Conservation (phyloP, 2,888 invertebrate species). For the Pseudococcus jackbeardsleyi region DNA sequence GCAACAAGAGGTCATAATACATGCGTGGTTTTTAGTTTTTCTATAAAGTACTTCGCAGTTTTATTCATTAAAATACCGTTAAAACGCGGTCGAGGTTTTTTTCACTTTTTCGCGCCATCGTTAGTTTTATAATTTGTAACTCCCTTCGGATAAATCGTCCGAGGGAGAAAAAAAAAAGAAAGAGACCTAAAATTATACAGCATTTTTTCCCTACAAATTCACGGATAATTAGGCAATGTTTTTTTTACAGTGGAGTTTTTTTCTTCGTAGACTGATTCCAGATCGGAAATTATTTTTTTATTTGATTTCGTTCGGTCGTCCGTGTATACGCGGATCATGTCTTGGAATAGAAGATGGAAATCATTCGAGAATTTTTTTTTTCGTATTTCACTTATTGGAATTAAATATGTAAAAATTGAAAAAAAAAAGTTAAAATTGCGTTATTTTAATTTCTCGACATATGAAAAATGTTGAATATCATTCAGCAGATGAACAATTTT, state of each 20-base stretch:
- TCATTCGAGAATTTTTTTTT: neutral
- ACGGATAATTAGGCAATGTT: conserved; percentile 49
- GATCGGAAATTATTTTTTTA: conserved; percentile 11
- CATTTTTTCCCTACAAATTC: conserved; percentile 41
- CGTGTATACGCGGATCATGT: neutral
- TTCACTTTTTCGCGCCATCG: conserved; percentile 49
- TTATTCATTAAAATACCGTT: conserved; percentile 63
- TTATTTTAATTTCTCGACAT: neutral
- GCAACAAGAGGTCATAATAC: conserved; percentile 54
- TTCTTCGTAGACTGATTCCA: neutral
- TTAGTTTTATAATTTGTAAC: conserved; percentile 50
- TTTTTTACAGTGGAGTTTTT: neutral
- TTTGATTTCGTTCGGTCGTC: neutral
- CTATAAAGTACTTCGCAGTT: conserved; percentile 22
- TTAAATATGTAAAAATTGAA: neutral
- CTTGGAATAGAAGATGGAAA: neutral
- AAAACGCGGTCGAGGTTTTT: conserved; percentile 50
- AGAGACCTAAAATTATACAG: conserved; percentile 26
- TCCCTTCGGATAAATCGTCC: conserved; percentile 52
- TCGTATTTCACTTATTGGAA: neutral
- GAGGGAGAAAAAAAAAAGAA: neutral
- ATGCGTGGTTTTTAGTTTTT: conserved; percentile 57
- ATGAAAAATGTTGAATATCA: neutral
- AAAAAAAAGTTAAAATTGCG: conserved; percentile 23
- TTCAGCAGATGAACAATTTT: neutral